Base-by-base conservation (phyloP, 1,140 invertebrate genomes). In the Nasonia vitripennis region DNA sequence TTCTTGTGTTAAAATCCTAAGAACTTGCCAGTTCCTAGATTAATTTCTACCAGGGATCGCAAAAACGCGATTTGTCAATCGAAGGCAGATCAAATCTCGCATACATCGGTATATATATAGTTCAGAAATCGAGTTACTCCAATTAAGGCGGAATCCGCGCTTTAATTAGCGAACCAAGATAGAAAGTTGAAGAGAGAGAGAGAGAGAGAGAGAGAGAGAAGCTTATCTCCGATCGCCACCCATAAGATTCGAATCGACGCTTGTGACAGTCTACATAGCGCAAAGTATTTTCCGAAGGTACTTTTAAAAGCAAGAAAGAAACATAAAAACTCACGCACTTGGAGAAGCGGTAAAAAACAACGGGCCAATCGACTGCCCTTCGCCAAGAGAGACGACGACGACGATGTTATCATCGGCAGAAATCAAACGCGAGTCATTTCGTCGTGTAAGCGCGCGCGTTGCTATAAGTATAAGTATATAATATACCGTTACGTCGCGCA, bases 141-240 rank as follows among this genome's bases (percentile, higher is more conserved):
- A 92, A 91, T 92, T 92, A 91, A 84, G 86, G 84, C 84, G 89
- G 89, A 90, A 91, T 90, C 87, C 81, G 51, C 78, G 75, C 87
- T 89, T 90, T 88, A 90, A 91, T 90, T 87, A 87, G 88, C 87
- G 70, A 75, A 73, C 67, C 5, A 11, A 62, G 75, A 74, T 11
- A 62, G 71, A 67, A 83, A 75, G 73, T 75, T 34, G 23, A 4
- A 51, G 45, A 81, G 70, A 23, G 34, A 37, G 45, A 23, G 34
- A 37, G 45, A 81, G 68, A 27, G 45, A 81, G 70, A 23, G 34
- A 37, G 45, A 34, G 7, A 51, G 41, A 81, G 68, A 27, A n/a
- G 55, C 20, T 62, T 62, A 62, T 62, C 55, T 62, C 17, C 55
- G 20, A 62, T 62, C 55, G 20, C 7, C 17, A 20, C 17, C 1